Percentiles rank a stretch among this genome's conserved stretches.
Conservation (phyloP, 2,888 invertebrate genomes). For the Drosophila maculinotata region DNA sequence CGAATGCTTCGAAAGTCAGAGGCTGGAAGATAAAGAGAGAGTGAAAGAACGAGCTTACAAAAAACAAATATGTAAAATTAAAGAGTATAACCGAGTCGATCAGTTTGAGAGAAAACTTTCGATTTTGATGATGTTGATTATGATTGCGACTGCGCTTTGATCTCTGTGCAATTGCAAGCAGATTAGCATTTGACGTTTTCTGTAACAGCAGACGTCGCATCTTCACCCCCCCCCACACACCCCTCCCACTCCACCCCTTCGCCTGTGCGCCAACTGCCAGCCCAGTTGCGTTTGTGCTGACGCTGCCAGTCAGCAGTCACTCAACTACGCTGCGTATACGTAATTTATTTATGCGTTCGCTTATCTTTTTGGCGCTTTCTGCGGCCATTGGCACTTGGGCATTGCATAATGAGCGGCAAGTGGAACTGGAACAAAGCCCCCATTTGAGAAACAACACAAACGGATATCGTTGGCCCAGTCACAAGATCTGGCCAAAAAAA, state of each 20-base stretch:
- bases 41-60: too few species aligned
- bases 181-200: constrained; percentile 4
- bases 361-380: constrained; percentile 37
- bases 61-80: neutral
- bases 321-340: constrained; percentile 44
- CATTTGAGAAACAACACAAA: too few species aligned
- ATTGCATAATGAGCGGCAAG: constrained; percentile 43
- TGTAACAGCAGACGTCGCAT: neutral
- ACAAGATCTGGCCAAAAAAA: constrained; percentile 38
- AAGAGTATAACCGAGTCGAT: neutral
- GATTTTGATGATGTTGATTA: neutral
- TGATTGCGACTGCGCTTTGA: constrained; percentile 6
- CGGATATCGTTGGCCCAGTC: constrained; percentile 38
- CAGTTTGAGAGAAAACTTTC: too few species aligned
- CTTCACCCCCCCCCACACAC: neutral
- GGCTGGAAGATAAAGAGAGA: too few species aligned
- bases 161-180: constrained; percentile 4
- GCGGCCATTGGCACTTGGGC: constrained; percentile 38
- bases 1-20: too few species aligned
- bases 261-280: too few species aligned
- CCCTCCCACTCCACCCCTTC: too few species aligned
- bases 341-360: constrained; percentile 45
- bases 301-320: constrained; percentile 5
- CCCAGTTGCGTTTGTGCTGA: too few species aligned
- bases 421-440: constrained; percentile 8